Evolutionary conservation across 2,888 invertebrate species (phyloP).

Genomic region (Uloborus plumipes): DNA sequence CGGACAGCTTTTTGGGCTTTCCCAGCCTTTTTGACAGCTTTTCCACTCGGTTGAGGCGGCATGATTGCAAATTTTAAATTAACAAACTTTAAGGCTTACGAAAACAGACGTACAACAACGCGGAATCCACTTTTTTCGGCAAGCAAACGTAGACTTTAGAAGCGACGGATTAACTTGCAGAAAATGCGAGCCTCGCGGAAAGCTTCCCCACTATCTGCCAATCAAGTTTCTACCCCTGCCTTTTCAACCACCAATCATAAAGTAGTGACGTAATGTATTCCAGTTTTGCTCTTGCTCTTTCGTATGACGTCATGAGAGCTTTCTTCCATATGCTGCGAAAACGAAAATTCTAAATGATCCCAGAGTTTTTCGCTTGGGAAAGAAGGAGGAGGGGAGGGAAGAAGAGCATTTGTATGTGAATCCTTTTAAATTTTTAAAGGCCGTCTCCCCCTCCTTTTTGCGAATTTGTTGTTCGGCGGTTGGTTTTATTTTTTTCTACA

Average conservation of each 20-base stretch:
- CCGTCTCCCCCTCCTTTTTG: too few species aligned
- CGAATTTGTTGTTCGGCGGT: too few species aligned
- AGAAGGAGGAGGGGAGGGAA: too few species aligned
- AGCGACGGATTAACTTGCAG: background rate
- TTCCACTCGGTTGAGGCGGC: slow-evolving; percentile 67
- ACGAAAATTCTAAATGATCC: too few species aligned
- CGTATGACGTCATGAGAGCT: too few species aligned
- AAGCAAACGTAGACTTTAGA: slow-evolving; percentile 16
- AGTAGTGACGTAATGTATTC: slow-evolving; percentile 5
- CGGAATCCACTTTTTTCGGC: slow-evolving; percentile 13
- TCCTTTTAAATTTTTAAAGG: too few species aligned
- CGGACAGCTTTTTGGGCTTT: slow-evolving; percentile 76
- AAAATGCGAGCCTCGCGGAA: slow-evolving; percentile 16
- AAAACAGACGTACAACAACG: background rate
- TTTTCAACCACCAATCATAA: background rate
- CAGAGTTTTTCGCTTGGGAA: too few species aligned
- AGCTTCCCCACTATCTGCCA: background rate
- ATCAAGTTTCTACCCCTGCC: slow-evolving; percentile 8
- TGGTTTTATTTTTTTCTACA: too few species aligned
- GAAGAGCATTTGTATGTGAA: too few species aligned
- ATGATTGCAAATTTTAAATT: slow-evolving; percentile 40
- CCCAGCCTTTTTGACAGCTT: slow-evolving; percentile 71
- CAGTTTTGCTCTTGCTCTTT: too few species aligned
- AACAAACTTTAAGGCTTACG: background rate
- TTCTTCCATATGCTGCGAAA: too few species aligned